Percentiles rank a stretch among this genome's conserved stretches.
phyloP scores from a whole-genome alignment of 2,797 vertebrate genomes.

The Enteromius viviparus region DNA sequence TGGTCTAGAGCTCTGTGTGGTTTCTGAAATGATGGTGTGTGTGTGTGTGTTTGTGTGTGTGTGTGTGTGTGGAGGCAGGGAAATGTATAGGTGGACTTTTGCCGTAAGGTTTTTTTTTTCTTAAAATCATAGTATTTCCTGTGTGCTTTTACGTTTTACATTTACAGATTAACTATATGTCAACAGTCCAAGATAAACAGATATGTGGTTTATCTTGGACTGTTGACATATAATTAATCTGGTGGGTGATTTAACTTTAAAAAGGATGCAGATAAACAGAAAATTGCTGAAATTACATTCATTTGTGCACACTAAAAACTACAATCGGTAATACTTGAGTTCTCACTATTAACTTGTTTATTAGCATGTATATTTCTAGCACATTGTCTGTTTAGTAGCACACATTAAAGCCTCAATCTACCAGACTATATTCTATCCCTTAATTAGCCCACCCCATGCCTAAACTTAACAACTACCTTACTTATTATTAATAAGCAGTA shows the following conservation, averaged over 20 bases:
- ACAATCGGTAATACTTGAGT: background rate
- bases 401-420: background rate
- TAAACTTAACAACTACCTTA: background rate
- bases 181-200: background rate
- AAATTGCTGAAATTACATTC: background rate
- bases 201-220: too few species aligned
- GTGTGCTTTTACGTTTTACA: background rate
- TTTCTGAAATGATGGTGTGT: conserved; percentile 14
- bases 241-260: background rate
- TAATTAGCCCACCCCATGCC: background rate
- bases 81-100: conserved; percentile 7
- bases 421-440: background rate
- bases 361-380: too few species aligned
- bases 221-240: too few species aligned
- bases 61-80: background rate
- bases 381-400: background rate
- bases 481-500: background rate
- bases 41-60: background rate
- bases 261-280: background rate
- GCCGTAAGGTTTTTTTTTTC: background rate
- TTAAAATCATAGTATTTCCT: background rate
- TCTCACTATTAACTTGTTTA: background rate
- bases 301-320: background rate
- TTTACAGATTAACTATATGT: background rate
- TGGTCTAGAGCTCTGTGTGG: conserved; percentile 44